These are phyloP conservation scores for Balanococcus diminutus DNA, from an alignment of 2,888 invertebrate species.

Conservation along the genomic window DNA sequence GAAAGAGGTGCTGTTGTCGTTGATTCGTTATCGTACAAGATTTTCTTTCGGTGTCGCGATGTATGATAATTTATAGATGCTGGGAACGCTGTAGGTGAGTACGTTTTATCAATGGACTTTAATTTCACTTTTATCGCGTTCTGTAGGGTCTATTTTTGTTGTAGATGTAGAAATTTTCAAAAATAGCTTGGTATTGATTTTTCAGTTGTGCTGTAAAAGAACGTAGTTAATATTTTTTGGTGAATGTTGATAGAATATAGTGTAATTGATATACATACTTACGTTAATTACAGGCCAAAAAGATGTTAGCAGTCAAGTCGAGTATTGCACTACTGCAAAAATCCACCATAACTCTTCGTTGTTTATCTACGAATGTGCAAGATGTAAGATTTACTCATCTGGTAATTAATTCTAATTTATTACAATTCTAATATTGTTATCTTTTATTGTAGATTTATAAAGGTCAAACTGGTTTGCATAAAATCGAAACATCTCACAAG, in stretches of 20 bases:
- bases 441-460: not conserved
- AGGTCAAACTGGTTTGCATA: slow-evolving; percentile 59
- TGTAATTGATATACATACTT: too few relatives aligned
- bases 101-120: too few relatives aligned
- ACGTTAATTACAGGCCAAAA: too few relatives aligned
- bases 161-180: too few relatives aligned
- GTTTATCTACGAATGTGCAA: not conserved
- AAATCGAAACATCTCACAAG: slow-evolving; percentile 61
- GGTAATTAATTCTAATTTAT: not conserved
- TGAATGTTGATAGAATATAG: too few relatives aligned
- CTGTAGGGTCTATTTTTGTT: too few relatives aligned
- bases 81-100: not conserved
- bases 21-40: not conserved
- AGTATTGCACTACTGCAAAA: not conserved
- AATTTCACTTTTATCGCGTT: too few relatives aligned
- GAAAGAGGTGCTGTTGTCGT: not conserved
- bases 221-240: too few relatives aligned
- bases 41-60: not conserved
- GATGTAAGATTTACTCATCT: not conserved
- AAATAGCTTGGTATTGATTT: too few relatives aligned
- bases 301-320: not conserved
- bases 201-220: too few relatives aligned
- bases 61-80: not conserved
- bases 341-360: not conserved
- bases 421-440: not conserved